Evolutionary conservation across 2,888 invertebrate genomes (phyloP), one percentile per base, ranked within the genome.

Genomic region (Orthosia cruda): DNA sequence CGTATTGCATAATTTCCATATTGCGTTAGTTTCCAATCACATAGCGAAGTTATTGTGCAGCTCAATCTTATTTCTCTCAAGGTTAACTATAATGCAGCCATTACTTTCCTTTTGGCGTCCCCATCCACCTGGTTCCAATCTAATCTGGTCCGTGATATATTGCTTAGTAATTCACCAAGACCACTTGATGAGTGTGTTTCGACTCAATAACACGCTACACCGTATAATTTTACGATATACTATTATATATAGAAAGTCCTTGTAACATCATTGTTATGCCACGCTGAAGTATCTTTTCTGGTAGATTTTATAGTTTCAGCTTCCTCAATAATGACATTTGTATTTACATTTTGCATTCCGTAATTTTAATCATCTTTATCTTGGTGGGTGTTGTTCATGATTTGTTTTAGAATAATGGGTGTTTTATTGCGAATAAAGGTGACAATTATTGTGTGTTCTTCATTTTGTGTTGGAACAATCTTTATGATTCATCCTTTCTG

Each of bases 221-320:
- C 61, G 75, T 74, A 80, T 71, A 75, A 83, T 85, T 86, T 87
- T 83, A 86, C 83, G 87, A 86, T 81, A 74, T 66, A 72, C 82
- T 73, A 84, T 86, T 87, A 87, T 87, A 86, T 87, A 83, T 87
- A 87, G 84, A 85, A 81, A 81, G 81, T 86, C 88, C 88, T 88
- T 88, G 88, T 79, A 77, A 4, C 69, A 77, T 80, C 78, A 83
- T 86, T 87, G 85, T 85, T 85, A 67, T 81, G 75, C 67, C 61
- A 75, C 50, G 68, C 9, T 82, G 40, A 74, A 82, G 82, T 80
- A 82, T 87, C 69, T 85, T 85, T 81, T 75, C 69, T 73, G 71
- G 71, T 67, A 59, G 61, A 67, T 85, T 85, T 87, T 83, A 87
- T 79, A 65, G 77, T 77, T 70, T 69, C 11, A 49, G 71, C 52